Evolutionary conservation across 1,140 invertebrate species (phyloP), one percentile per base, ranked within the genome.

Genomic region (Archivesica marissinica): DNA sequence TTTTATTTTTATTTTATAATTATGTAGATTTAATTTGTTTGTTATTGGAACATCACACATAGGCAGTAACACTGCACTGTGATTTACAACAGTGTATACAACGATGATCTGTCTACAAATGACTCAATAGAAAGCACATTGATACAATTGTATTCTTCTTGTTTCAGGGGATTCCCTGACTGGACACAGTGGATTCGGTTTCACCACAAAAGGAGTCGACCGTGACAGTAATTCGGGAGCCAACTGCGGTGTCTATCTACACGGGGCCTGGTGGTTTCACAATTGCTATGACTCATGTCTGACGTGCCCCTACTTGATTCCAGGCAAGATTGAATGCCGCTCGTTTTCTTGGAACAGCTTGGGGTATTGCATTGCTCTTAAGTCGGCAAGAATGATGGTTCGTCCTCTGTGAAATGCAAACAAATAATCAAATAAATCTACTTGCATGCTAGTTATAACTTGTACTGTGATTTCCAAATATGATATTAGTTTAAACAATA

Each of bases 251-350:
- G 39, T 41, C 39, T 72, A 72, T 47, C 41, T 72, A 33, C 39
- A 72, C 41, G 68, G 68, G 11, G 68, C 68, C 2, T 72, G 68
- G 68, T 72, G 68, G 68, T 72, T 72, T 20, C 68, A 72, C 41
- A 72, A 25, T 17, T 72, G 68, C 28, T 72, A 72, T 15, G 68
- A 72, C 35, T 72, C 68, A 2, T 72, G 68, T 72, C n/a, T 72
- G 41, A 72, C 68, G 15, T 72, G 68, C n/a, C 68, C 68, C 2
- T 72, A 72, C n/a, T 4, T 20, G 20, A 72, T 28, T 1, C 68
- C 68, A 3, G 68, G 68, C 7, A 52, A 41, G 0, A 50, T 47
- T 28, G 33, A 72, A 6, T 72, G 68, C 50, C 39, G 68, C 1
- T 41, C 41, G 3, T 72, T 72, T 23, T 72, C 68, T 11, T 72